Evolutionary conservation across 2,113 vertebrate species (phyloP), one percentile per base, ranked within the genome.

Genomic region (Orycteropus afer): DNA sequence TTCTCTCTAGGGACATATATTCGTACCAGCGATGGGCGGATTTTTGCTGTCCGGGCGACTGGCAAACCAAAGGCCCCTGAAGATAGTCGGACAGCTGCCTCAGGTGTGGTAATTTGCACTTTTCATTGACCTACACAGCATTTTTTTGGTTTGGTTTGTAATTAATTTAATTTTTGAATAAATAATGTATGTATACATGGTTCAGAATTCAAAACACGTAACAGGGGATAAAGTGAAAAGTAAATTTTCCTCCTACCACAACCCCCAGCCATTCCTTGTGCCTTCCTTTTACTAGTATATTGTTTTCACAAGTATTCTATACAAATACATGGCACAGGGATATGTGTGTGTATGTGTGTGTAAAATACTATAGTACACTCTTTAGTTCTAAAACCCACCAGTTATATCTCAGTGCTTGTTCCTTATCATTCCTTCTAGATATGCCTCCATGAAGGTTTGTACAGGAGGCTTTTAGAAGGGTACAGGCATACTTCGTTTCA

Each of bases 31-130:
- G 99, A 99, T 32, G 99, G 99, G 69, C 98, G 99, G 92, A 99
- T 99, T 95, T 99, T 99, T 98, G 99, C 99, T 90, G 99, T 99
- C 95, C 98, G 99, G 96, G 99, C 99, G 45, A 99, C 99, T 65
- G 99, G 99, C 98, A 99, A 99, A 97, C 98, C 99, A 49, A 98
- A 99, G 97, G 98, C 98, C 86, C 95, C 95, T 23, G 98, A 98
- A 27, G 98, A 98, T 79, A 98, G 97, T 88, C 98, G 98, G 82
- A 89, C 98, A 93, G 97, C 98, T 97, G 98, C 98, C 96, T 99
- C 99, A 99, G 99, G 99, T 99, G 97, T 49, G 91, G 17, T 40
- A 3, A 20, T 9, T 65, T 73, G 59, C 40, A 27, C 42, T 94
- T 94, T 65, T n/a, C 55, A 2, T 59, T 76, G 40, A 77, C 25